These are phyloP conservation scores for Athalia circularis DNA, from an alignment of 2,888 invertebrate genomes.

Conservation along the genomic window DNA sequence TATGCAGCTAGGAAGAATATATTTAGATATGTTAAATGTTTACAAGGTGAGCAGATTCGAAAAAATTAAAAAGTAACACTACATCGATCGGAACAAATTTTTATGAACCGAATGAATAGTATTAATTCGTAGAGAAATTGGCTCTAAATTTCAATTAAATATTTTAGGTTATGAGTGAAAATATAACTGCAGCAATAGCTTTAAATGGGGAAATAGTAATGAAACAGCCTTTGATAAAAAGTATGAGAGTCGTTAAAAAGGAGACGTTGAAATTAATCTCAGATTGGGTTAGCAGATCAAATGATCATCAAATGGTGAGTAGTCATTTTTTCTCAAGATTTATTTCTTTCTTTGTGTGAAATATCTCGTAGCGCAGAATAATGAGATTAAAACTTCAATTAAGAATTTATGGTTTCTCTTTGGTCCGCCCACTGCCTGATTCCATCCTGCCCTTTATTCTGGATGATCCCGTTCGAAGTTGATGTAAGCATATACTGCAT, in stretches of 20 bases:
- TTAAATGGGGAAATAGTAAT: slow-evolving; percentile 97
- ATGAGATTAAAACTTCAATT: too few relatives aligned
- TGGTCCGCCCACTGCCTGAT: too few relatives aligned
- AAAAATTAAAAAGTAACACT: neutral
- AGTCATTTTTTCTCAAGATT: slow-evolving; percentile 10
- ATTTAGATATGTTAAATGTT: slow-evolving; percentile 99
- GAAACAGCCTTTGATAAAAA: slow-evolving; percentile 97
- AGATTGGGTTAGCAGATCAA: slow-evolving; percentile 95
- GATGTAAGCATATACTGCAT: neutral
- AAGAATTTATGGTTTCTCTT: too few relatives aligned
- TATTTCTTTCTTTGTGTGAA: neutral
- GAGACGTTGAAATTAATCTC: slow-evolving; percentile 98
- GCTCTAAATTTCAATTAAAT: neutral
- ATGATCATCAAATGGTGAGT: slow-evolving; percentile 88
- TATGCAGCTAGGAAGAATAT: slow-evolving; percentile 95
- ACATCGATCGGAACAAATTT: neutral
- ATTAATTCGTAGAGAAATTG: neutral
- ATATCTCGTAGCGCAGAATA: neutral
- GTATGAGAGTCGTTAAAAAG: slow-evolving; percentile 98
- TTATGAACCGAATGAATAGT: neutral
- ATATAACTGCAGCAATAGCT: slow-evolving; percentile 94
- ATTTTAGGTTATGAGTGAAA: slow-evolving; percentile 86
- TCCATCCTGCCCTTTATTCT: too few relatives aligned
- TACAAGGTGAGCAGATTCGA: slow-evolving; percentile 85
- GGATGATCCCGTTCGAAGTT: neutral